Evolutionary conservation across 2,113 vertebrate species (phyloP).

Genomic region (Typhlomys cinereus): DNA sequence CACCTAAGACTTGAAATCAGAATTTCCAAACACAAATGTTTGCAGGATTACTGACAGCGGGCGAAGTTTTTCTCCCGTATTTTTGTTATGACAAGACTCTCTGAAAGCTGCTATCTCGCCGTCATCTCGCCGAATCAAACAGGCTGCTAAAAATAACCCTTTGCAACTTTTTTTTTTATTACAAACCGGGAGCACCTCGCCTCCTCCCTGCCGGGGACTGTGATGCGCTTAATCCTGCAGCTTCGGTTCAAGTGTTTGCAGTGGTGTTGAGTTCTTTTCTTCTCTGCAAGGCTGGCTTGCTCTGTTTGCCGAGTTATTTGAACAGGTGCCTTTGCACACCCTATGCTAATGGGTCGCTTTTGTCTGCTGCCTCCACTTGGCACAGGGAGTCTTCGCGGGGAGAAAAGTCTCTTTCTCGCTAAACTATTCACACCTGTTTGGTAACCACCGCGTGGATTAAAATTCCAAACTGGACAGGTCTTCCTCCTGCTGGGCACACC

Average conservation of each 20-base stretch:
- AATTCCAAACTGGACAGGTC: background rate
- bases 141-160: constrained; percentile 62
- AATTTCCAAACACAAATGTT: constrained; percentile 24
- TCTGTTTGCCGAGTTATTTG: constrained; percentile 72
- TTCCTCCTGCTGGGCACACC: background rate
- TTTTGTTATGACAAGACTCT: constrained; percentile 61
- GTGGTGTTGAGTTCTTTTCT: constrained; percentile 62
- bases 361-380: constrained; percentile 51
- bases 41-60: background rate
- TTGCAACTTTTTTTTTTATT: background rate
- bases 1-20: constrained; percentile 44
- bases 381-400: background rate
- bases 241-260: constrained; percentile 64
- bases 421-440: constrained; percentile 68
- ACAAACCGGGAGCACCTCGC: background rate
- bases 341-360: constrained; percentile 58
- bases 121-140: constrained; percentile 17
- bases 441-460: background rate
- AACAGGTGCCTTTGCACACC: constrained; percentile 76
- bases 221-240: constrained; percentile 37
- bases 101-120: constrained; percentile 46
- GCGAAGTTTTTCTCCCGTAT: background rate
- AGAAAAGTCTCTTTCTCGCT: constrained; percentile 41
- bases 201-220: background rate
- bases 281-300: constrained; percentile 38